Percentiles rank a stretch among this genome's conserved stretches.
phyloP scores from a whole-genome alignment of 2,888 invertebrate genomes.

The Lathronympha strigana region DNA sequence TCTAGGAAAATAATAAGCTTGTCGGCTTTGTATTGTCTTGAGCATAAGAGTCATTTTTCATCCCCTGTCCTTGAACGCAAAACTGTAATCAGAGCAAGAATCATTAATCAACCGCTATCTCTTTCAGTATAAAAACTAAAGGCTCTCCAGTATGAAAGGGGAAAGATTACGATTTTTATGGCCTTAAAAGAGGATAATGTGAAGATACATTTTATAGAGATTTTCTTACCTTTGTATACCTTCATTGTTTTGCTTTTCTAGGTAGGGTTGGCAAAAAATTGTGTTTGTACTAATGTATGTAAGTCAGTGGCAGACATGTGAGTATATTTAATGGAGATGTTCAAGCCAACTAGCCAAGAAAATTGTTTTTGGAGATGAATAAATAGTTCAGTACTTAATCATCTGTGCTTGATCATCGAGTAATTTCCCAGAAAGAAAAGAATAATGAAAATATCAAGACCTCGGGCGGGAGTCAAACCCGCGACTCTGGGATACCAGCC shows the following conservation, averaged over 20 bases:
- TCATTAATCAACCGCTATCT: slow-evolving; percentile 41
- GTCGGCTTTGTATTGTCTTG: slow-evolving; percentile 30
- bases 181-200: slow-evolving; percentile 10
- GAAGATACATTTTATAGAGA: slow-evolving; percentile 12
- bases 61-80: slow-evolving; percentile 31
- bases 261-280: background rate
- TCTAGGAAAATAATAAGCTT: slow-evolving; percentile 23
- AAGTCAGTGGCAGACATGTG: too few relatives aligned
- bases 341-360: too few relatives aligned
- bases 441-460: too few relatives aligned
- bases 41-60: slow-evolving; percentile 32
- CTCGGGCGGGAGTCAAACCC: too few relatives aligned
- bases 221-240: background rate
- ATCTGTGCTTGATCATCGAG: too few relatives aligned
- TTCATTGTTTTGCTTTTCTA: background rate
- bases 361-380: too few relatives aligned
- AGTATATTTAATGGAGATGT: too few relatives aligned
- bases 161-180: slow-evolving; percentile 25
- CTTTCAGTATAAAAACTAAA: slow-evolving; percentile 35
- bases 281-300: too few relatives aligned
- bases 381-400: too few relatives aligned
- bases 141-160: slow-evolving; percentile 21
- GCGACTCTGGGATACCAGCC: too few relatives aligned
- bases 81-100: slow-evolving; percentile 36
- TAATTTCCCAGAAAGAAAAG: too few relatives aligned